Base-by-base conservation (phyloP, 2,113 vertebrate species). In the Dasyurus viverrinus region DNA sequence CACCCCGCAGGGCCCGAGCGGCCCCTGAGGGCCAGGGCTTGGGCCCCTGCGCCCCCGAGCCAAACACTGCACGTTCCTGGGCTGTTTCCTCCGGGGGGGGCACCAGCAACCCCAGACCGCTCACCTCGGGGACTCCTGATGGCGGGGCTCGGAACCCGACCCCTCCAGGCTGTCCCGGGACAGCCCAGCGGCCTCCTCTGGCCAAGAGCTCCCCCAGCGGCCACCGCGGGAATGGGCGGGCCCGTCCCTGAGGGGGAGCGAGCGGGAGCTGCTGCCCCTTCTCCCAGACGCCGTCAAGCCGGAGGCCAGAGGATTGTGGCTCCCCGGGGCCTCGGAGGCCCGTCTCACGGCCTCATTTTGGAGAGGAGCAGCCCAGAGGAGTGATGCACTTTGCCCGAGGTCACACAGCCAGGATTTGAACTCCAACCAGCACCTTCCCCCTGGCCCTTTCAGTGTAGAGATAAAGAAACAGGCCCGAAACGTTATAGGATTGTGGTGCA, bases 1-100 rank as follows among this genome's bases (percentile, higher is more conserved):
- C 36, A 30, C 36, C 55, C 25, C 10, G 55, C 6, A 12, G 60
- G 36, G 30, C 60, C 1, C n/a, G n/a, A n/a, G n/a, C n/a, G 27
- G 60, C 30, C 0, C 30, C 30, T 6, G 4, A 16, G 3, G 14
- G 16, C 14, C 3, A 48, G 6, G 48, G 48, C 6, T 48, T 4
- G 4, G 6, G 48, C 48, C 48, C 48, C 16, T 22, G 4, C 1
- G 16, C 36, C 30, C 57, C 19, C 2, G 0, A 0, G 1, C 68
- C 42, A n/a, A 76, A 5, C 14, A 0, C 60, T 16, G n/a, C 68
- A 19, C 36, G n/a, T 42, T 14, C 42, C 30, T 0, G 22, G n/a
- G 19, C 68, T 8, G 16, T 22, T 22, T 84, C 8, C 68, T 42
- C n/a, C 22, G 5, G 36, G 60, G 3, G 27, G 10, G 55, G 0